phyloP scores from a whole-genome alignment of 2,888 invertebrate genomes.

The Alitta virens region DNA sequence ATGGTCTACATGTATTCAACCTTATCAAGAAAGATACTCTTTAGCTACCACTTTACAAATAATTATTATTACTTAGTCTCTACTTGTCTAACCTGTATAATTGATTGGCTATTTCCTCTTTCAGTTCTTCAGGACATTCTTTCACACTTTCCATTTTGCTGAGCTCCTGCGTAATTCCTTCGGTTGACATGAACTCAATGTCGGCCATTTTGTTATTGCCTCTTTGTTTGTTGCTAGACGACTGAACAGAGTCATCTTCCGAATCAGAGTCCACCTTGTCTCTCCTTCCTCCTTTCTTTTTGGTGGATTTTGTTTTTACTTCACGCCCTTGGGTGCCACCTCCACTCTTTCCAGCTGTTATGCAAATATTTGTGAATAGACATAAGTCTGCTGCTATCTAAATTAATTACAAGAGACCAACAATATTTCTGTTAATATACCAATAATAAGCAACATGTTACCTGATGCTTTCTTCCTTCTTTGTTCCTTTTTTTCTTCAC shows the following conservation, averaged over 20 bases:
- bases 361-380: not conserved
- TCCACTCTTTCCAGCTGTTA: slow-evolving; percentile 68
- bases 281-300: slow-evolving; percentile 65
- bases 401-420: too few species aligned
- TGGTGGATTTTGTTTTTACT: slow-evolving; percentile 90
- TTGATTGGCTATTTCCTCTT: slow-evolving; percentile 68
- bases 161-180: slow-evolving; percentile 70
- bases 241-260: slow-evolving; percentile 62
- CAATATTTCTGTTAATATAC: too few species aligned
- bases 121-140: slow-evolving; percentile 65
- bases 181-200: slow-evolving; percentile 50
- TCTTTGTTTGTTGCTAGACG: slow-evolving; percentile 2
- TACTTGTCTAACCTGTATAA: slow-evolving; percentile 70
- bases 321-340: slow-evolving; percentile 91
- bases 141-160: slow-evolving; percentile 62
- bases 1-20: too few species aligned
- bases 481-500: slow-evolving; percentile 77
- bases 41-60: too few species aligned
- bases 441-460: slow-evolving; percentile 57
- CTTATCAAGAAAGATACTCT: too few species aligned
- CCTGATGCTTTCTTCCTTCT: slow-evolving; percentile 80
- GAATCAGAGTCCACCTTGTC: slow-evolving; percentile 68
- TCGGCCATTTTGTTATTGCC: slow-evolving; percentile 28
- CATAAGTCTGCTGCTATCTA: too few species aligned
- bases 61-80: too few species aligned